Conservation (phyloP, 2,113 vertebrate genomes). For the Indicator maculatus region DNA sequence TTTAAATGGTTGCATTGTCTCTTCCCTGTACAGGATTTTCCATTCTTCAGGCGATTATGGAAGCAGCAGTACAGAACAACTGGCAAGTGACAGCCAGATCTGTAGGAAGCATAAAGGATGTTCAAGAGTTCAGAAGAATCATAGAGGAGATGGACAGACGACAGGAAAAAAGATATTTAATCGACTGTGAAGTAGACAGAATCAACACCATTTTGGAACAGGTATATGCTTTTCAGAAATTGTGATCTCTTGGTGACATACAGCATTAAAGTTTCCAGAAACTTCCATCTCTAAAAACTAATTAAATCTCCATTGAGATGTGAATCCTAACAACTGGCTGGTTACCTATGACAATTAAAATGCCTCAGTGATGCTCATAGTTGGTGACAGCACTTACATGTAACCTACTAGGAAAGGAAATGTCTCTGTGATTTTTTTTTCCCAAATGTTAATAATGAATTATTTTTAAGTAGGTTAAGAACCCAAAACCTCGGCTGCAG, state of each 20-base stretch:
- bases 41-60: conserved; percentile 98
- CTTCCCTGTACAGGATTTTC: conserved; percentile 87
- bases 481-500: background rate
- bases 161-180: conserved; percentile 96
- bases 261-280: background rate
- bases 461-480: conserved; percentile 25
- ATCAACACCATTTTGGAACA: conserved; percentile 98
- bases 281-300: background rate
- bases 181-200: conserved; percentile 95
- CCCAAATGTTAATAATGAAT: conserved; percentile 16
- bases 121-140: conserved; percentile 94
- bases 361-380: background rate
- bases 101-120: conserved; percentile 92
- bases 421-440: background rate
- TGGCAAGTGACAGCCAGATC: conserved; percentile 99
- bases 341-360: background rate
- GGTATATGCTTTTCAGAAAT: conserved; percentile 75
- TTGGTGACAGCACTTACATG: background rate
- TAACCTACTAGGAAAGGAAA: background rate
- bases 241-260: background rate
- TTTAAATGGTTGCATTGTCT: conserved; percentile 35
- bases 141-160: conserved; percentile 98
- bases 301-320: background rate
- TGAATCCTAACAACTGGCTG: background rate
- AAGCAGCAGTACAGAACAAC: conserved; percentile 97